Evolutionary conservation across 2,888 invertebrate genomes (phyloP), one percentile per base, ranked within the genome.

Genomic region (Caenorhabditis wallacei): DNA sequence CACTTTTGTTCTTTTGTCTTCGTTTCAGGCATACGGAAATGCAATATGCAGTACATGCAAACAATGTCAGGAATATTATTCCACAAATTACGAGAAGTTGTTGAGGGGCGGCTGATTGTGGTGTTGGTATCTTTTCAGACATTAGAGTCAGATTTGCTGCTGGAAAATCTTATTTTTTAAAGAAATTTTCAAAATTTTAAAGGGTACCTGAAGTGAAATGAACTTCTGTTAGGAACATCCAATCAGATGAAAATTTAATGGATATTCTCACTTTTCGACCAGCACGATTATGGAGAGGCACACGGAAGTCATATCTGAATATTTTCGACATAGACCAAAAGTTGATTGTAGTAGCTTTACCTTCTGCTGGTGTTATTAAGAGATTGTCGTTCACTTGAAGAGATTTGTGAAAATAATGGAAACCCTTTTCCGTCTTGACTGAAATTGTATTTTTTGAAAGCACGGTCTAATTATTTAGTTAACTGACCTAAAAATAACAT

Each of bases 161-260:
- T 82, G 54, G 24, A 64, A 26, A 43, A 24, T n/a, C 1, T 18
- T 11, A 20, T 1, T 13, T 46, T 18, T 46, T 11, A 11, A 20
- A 43, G n/a, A 43, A 43, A 2, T 43, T 43, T 43, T 43, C 3
- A 4, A 16, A 5, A 8, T 30, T 30, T 30, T 30, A n/a, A 35
- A 24, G 18, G 93, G 93, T 93, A 96, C 96, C 95, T 89, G 96
- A 96, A 89, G 95, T 95, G 92, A 97, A 97, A 75, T 95, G 95
- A 84, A 97, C 94, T 93, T 97, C 97, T 93, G 96, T 96, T 91
- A 97, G 94, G 93, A 97, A 95, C 88, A 97, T 95, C 96, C 97
- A 97, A 72, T 95, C 94, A 18, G 95, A 94, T 2, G 95, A 95
- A 92, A 96, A 96, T 87, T 94, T 84, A 43, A 89, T 74, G 2